phyloP scores from a whole-genome alignment of 2,797 vertebrate genomes.

The Acrocephalus scirpaceus region DNA sequence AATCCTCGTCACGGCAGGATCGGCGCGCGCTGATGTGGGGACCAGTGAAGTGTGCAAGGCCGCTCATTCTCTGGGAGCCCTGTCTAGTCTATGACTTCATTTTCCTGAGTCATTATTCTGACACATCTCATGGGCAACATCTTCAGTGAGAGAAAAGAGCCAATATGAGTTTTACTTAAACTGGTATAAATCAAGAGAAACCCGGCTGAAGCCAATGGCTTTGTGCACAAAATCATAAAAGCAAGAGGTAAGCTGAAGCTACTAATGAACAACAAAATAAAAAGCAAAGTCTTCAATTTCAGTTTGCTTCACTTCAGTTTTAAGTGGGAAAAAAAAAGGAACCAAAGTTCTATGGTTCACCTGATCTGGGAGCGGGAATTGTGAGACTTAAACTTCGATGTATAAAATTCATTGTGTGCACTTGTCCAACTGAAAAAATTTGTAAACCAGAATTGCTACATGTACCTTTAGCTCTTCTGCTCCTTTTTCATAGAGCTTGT shows the following conservation, averaged over 20 bases:
- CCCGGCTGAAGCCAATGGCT: not conserved
- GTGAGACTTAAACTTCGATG: not conserved
- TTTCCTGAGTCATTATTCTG: constrained; percentile 58
- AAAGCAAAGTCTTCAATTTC: not conserved
- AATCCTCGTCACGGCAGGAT: constrained; percentile 14
- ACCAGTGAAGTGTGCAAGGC: constrained; percentile 59
- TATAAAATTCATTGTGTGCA: not conserved
- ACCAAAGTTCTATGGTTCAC: not conserved
- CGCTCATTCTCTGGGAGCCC: not conserved
- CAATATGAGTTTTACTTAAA: constrained; percentile 42
- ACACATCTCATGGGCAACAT: constrained; percentile 55
- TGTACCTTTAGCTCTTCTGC: not conserved
- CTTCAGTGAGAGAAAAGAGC: constrained; percentile 58
- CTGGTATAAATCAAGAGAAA: constrained; percentile 47
- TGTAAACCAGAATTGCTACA: not conserved
- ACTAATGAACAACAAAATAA: constrained; percentile 2
- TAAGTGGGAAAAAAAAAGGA: not conserved
- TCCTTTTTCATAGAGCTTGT: not conserved
- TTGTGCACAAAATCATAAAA: not conserved
- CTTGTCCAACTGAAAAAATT: not conserved
- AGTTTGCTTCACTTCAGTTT: not conserved
- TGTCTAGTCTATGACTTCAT: constrained; percentile 48
- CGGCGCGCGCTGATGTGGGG: not conserved
- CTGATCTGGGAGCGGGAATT: not conserved
- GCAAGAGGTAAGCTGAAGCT: not conserved